Base-by-base conservation (phyloP, 2,888 invertebrate genomes). In the Vesta saturnalis region DNA sequence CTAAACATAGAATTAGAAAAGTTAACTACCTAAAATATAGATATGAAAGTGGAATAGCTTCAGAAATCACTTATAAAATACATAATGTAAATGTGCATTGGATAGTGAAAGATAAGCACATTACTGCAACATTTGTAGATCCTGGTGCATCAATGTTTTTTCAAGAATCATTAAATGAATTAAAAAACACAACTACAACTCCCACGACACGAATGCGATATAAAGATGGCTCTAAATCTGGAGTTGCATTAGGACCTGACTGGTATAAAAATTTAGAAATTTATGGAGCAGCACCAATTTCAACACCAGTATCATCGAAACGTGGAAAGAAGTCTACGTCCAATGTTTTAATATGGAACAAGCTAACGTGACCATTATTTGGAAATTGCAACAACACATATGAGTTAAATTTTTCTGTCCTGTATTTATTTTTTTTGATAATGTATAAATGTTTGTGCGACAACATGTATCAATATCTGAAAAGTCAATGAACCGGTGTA, bases 31-130 rank as follows among this genome's bases (percentile, higher is more conserved):
- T n/a, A n/a, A n/a, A n/a, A n/a, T n/a, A n/a, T n/a, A n/a, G n/a
- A n/a, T n/a, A n/a, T n/a, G n/a, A n/a, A n/a, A n/a, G 99, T 30
- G 99, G 99, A 12, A 99, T 99, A 79, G 99, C 99, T 47, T 97
- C 97, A 46, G 99, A 99, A 87, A 86, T 99, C 74, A 94, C 95
- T 62, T 92, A 95, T 83, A 96, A 97, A 81, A 89, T 97, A 14
- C 88, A 89, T 80, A 91, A 92, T 15, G 89, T 96, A 58, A 91
- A 96, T 80, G 90, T 98, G 58, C 86, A 96, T 68, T 99, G 99
- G 99, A 91, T 94, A 0, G 91, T 99, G 55, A 95, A 95, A 84
- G 96, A 99, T 85, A 89, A 91, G 72, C 94, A 95, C 73, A 96
- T 99, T 77, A 92, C 95, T 12, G 92, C 96, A 12, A 94, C 96